Base-by-base conservation (phyloP, 2,113 vertebrate species). In the Nycticorax nycticorax region DNA sequence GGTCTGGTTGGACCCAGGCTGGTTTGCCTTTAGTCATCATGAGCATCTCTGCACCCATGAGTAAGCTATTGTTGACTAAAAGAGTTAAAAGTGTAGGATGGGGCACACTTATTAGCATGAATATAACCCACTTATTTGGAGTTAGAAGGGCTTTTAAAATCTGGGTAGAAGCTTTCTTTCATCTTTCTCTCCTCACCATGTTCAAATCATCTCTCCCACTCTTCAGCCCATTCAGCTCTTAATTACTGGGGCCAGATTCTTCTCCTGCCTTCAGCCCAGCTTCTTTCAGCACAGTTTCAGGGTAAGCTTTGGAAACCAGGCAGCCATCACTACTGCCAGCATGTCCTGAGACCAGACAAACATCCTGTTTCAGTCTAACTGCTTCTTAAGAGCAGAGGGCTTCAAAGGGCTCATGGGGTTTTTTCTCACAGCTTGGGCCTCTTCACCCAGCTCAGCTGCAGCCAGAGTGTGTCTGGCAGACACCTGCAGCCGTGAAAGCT, bases 301-400 rank as follows among this genome's bases (percentile, higher is more conserved):
- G 9, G 39, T 41, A 66, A 55, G 28, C 35, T 93, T 77, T 84
- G 87, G 60, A 84, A 95, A 89, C 24, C 60, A 96, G 87, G 74
- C 41, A 74, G 68, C 4, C 1, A 12, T 60, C 1, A 3, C n/a
- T 62, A 28, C 83, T 35, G 59, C 59, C 26, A 24, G 39, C 55
- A 32, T 43, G 50, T 50, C 48, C 62, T 48, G 63, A 55, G n/a
- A 94, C 50, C 56, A 95, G 57, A 94, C 75, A 86, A 77, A 92
- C 84, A 91, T 96, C 94, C 93, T 96, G 79, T 93, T 84, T 93
- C 55, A 60, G 68, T 91, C 60, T 74, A 92, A 86, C 88, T 86
- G 89, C 41, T 77, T 60, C 82, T 88, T 88, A 50, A 86, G 56
- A 77, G 85, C 66, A 79, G 35, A 89, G 33, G 4, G 14, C 59